Evolutionary conservation across 2,888 invertebrate genomes (phyloP), one percentile per base, ranked within the genome.

Genomic region (Pyralis farinalis): DNA sequence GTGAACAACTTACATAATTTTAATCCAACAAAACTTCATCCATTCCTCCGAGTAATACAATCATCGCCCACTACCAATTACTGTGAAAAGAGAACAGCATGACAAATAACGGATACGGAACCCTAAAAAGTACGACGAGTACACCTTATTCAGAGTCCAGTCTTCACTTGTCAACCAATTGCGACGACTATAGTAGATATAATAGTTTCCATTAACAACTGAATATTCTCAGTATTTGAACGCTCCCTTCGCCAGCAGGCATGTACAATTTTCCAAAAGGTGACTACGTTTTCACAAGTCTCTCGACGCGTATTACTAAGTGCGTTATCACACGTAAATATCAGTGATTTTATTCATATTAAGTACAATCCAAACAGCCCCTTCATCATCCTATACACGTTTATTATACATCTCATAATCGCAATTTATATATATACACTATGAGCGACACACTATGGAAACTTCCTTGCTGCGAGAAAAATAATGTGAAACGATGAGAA

Each of bases 361-460:
- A 83, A 83, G 83, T 83, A 83, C 83, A 80, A 70, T 60, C 66
- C 71, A 63, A 69, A 69, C 66, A 71, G 69, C 65, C 73, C 66
- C 44, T 55, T 51, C 46, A 53, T 47, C 55, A 52, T 54, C 53
- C 55, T 64, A 53, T 61, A 67, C 60, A 63, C 46, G 42, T 46
- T 48, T 59, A 62, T 60, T 55, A 51, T 57, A 62, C 64, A 51
- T 51, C 45, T 53, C 51, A 58, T 55, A 57, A 55, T 63, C 51
- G 55, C 57, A 48, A 37, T 41, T 48, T 61, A 64, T 46, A 37
- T 47, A 48, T 43, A 48, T 42, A 32, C 28, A 22, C 40, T 54
- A 50, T 53, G 58, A 53, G 56, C 46, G 36, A 46, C 49, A 49
- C 46, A 43, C 49, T 46, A 51, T 43, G 32, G 28, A 39, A 12